Evolutionary conservation across 2,113 vertebrate genomes (phyloP), one percentile per base, ranked within the genome.

Genomic region (Gambusia holbrooki): DNA sequence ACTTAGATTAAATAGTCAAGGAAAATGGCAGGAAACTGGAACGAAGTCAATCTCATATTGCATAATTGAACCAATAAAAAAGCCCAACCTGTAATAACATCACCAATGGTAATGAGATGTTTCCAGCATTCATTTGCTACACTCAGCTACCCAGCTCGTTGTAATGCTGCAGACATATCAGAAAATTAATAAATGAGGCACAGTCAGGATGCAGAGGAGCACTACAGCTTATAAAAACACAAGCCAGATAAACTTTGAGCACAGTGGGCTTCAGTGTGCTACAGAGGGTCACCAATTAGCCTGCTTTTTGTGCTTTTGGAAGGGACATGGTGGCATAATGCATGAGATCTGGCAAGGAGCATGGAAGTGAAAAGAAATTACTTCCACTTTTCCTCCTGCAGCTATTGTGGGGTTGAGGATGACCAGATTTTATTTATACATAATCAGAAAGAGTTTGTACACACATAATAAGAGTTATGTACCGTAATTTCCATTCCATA

Each of bases 141-240:
- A 66, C 48, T 42, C 42, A 40, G 63, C 69, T 69, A 75, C 64
- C 85, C 28, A 29, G 68, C 71, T 87, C 69, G 76, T 81, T 76
- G 72, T 35, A 83, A 89, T 75, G 72, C 58, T n/a, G 73, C 70
- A 75, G 74, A 80, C 80, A 72, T 58, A n/a, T 60, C 76, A 73
- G 76, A 87, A 85, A 79, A 74, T 70, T 61, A 74, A 73, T 82
- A 86, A 90, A 83, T 74, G 72, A 86, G 76, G 61, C 79, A 68
- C 77, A 45, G 65, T 60, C 71, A 76, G 81, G 76, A 79, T 77
- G 30, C 32, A 11, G 74, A 76, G 64, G 71, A 40, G 71, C 28
- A 5, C 19, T 33, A 58, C 62, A 54, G 66, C 79, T 70, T 61
- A 72, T 76, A 82, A 66, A 81, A 85, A 85, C 82, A 80, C 60